Conservation (phyloP, 2,113 vertebrate species). For the Salvelinus alpinus region DNA sequence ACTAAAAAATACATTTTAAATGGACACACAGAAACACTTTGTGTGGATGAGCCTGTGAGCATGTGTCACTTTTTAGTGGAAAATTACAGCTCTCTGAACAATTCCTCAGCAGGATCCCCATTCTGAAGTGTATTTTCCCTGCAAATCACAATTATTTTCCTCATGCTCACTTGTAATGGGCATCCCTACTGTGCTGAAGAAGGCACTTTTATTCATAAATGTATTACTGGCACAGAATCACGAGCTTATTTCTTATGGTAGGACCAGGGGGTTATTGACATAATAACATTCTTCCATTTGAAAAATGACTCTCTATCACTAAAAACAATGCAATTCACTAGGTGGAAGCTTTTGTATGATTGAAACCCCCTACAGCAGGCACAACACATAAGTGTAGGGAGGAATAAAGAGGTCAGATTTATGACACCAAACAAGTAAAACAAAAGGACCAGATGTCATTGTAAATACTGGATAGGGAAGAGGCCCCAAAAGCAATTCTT, state of each 20-base stretch:
- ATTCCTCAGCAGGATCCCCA: slow-evolving; percentile 76
- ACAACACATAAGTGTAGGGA: slow-evolving; percentile 59
- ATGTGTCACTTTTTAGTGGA: slow-evolving; percentile 77
- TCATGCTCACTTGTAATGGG: slow-evolving; percentile 78
- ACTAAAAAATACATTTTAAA: slow-evolving; percentile 9
- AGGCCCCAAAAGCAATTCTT: not conserved
- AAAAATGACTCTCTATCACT: slow-evolving; percentile 59
- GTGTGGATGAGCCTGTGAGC: slow-evolving; percentile 51
- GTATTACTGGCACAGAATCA: slow-evolving; percentile 76
- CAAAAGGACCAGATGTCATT: slow-evolving; percentile 62
- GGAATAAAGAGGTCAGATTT: slow-evolving; percentile 58
- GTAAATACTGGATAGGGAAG: slow-evolving; percentile 16
- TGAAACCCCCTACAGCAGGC: slow-evolving; percentile 43
- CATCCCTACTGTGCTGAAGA: slow-evolving; percentile 73
- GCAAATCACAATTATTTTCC: slow-evolving; percentile 82
- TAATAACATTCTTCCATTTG: slow-evolving; percentile 69
- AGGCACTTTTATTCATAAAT: slow-evolving; percentile 81
- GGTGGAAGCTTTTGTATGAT: slow-evolving; percentile 56
- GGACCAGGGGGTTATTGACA: slow-evolving; percentile 70
- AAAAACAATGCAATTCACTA: slow-evolving; percentile 67
- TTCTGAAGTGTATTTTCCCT: slow-evolving; percentile 76
- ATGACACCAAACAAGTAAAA: slow-evolving; percentile 61
- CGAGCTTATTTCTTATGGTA: slow-evolving; percentile 76
- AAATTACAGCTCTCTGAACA: slow-evolving; percentile 80
- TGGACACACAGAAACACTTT: slow-evolving; percentile 50